phyloP scores from a whole-genome alignment of 2,113 vertebrate genomes.

The Xerus inauris region DNA sequence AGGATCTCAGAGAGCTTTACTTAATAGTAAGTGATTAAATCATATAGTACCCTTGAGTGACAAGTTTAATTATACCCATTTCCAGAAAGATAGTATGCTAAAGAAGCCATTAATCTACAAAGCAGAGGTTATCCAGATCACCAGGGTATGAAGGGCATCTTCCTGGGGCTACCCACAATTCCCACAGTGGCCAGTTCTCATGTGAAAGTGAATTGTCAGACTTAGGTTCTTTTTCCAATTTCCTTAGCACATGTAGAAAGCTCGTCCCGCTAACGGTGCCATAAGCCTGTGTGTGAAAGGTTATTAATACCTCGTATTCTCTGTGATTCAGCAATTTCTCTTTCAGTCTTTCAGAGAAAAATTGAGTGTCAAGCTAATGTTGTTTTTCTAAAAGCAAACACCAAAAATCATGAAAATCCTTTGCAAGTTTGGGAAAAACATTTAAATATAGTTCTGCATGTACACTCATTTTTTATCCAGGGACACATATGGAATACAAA shows the following conservation, averaged over 20 bases:
- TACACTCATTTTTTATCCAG: not conserved
- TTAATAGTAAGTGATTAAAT: constrained; percentile 61
- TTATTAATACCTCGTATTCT: not conserved
- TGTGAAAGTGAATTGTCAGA: not conserved
- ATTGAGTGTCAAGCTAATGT: not conserved
- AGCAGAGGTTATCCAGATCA: constrained; percentile 23
- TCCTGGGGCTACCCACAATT: not conserved
- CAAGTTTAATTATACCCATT: constrained; percentile 60
- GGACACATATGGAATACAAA: not conserved
- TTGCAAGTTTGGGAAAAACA: not conserved
- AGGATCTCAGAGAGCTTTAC: constrained; percentile 35
- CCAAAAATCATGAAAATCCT: not conserved
- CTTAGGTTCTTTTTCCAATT: not conserved
- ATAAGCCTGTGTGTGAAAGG: not conserved
- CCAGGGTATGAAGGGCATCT: not conserved
- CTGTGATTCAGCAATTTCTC: not conserved
- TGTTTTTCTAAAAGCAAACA: not conserved
- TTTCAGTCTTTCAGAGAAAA: not conserved
- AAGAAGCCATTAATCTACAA: constrained; percentile 29
- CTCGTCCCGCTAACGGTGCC: not conserved
- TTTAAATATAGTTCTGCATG: not conserved
- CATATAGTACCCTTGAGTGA: constrained; percentile 42
- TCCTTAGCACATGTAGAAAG: not conserved
- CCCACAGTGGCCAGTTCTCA: not conserved
- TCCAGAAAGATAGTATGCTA: not conserved